Conservation (phyloP, 1,140 invertebrate genomes). For the Diorhabda carinulata region DNA sequence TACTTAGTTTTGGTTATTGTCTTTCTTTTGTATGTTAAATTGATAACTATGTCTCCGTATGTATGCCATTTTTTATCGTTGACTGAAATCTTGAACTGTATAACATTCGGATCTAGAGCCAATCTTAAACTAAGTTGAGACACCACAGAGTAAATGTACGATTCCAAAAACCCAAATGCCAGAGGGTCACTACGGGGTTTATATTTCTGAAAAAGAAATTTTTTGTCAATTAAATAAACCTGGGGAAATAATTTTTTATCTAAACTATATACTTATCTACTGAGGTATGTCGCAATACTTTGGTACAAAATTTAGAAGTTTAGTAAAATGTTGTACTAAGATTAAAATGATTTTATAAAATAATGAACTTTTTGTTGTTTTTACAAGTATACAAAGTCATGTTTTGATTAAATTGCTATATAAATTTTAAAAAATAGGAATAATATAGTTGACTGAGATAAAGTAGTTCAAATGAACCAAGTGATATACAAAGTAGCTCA, state of each 20-base stretch:
- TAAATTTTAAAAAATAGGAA: no score
- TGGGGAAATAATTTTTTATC: neutral
- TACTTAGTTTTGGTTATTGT: neutral
- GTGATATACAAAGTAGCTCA: no score
- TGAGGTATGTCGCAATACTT: no score
- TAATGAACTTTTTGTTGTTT: no score
- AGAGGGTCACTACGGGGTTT: constrained; percentile 2
- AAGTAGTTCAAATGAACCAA: no score
- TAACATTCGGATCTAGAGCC: neutral
- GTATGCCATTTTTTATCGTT: constrained; percentile 14
- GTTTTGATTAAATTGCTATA: no score
- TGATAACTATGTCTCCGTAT: constrained; percentile 10
- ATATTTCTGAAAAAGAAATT: constrained; percentile 19
- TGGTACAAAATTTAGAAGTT: no score
- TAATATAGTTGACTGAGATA: no score
- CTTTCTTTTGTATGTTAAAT: constrained; percentile 6
- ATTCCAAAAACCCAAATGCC: neutral
- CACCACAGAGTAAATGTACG: neutral
- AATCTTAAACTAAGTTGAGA: constrained; percentile 10
- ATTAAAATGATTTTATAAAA: no score
- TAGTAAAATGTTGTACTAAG: no score
- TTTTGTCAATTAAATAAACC: neutral
- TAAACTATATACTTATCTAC: no score
- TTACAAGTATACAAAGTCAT: no score
- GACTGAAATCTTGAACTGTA: constrained; percentile 9